These are phyloP conservation scores for Neria commutata DNA, from an alignment of 2,888 invertebrate genomes.

Conservation along the genomic window DNA sequence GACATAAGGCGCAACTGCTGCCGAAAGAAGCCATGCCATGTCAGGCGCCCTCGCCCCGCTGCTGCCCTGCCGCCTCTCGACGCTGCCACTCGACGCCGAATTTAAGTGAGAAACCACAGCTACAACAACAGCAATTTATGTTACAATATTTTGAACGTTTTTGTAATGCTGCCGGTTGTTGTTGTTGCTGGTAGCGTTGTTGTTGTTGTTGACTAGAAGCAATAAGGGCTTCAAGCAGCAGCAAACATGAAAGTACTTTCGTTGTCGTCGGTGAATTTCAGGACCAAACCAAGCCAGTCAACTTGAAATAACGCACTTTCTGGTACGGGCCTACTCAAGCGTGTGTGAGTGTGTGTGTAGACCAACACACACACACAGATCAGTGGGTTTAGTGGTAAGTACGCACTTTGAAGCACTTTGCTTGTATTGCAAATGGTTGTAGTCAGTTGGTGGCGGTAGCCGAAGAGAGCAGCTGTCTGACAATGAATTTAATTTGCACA, in stretches of 20 bases:
- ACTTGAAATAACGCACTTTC: too few species aligned
- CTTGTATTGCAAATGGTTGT: too few species aligned
- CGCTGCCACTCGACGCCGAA: neutral
- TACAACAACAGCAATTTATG: neutral
- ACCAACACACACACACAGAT: too few species aligned
- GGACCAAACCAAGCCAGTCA: too few species aligned
- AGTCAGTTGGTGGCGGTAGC: too few species aligned
- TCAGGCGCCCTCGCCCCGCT: neutral
- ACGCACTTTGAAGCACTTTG: too few species aligned
- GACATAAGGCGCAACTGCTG: neutral
- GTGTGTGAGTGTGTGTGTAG: too few species aligned
- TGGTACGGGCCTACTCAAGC: too few species aligned
- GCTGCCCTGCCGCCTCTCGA: neutral
- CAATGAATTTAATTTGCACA: too few species aligned
- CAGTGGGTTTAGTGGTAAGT: too few species aligned
- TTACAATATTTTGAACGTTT: slow-evolving; percentile 6
- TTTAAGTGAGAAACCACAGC: neutral
- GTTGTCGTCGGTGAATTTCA: too few species aligned
- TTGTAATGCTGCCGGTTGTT: neutral
- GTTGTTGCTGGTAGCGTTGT: slow-evolving; percentile 5
- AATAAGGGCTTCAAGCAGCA: neutral
- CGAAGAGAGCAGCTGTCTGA: too few species aligned
- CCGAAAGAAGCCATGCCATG: slow-evolving; percentile 6
- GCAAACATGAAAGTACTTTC: neutral
- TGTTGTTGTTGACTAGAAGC: neutral